Conservation (phyloP, 2,113 vertebrate species). For the Ailurus styani region DNA sequence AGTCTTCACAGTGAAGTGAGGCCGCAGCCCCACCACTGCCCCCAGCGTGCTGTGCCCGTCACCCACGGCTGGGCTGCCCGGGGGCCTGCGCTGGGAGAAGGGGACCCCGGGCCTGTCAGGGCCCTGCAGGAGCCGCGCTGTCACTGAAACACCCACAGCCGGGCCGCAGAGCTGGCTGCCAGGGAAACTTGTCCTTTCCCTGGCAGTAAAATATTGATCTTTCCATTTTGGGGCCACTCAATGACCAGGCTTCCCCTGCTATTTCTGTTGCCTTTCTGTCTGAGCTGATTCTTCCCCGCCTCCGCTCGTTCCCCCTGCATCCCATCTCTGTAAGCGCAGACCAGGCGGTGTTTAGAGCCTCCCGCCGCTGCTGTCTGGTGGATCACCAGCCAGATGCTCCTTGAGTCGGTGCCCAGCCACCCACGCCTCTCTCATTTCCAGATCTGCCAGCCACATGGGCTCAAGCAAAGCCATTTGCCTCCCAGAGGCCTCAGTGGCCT, state of each 20-base stretch:
- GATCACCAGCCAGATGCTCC: neutral
- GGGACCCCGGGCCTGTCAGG: neutral
- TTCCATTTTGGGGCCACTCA: conserved; percentile 2
- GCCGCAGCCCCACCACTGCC: rapidly evolving
- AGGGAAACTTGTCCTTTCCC: neutral
- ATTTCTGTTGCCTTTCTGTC: conserved; percentile 43
- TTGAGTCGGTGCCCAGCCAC: neutral
- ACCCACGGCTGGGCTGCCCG: rapidly evolving
- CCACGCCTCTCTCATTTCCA: neutral
- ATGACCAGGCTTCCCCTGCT: conserved; percentile 54
- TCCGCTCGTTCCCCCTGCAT: neutral
- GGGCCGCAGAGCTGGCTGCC: neutral
- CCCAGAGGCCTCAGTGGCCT: neutral
- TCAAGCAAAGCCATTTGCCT: neutral
- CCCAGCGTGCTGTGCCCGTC: rapidly evolving
- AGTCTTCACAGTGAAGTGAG: neutral
- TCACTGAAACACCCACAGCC: neutral
- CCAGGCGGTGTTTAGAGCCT: neutral
- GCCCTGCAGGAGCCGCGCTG: neutral
- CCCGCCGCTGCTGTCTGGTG: rapidly evolving
- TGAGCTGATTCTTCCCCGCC: neutral
- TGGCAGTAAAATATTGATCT: conserved; percentile 37
- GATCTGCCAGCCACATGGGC: neutral
- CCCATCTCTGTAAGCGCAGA: neutral
- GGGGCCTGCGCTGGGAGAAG: rapidly evolving